Evolutionary conservation across 1,140 invertebrate genomes (phyloP).

Genomic region (Pseudomyrmex cubaensis): DNA sequence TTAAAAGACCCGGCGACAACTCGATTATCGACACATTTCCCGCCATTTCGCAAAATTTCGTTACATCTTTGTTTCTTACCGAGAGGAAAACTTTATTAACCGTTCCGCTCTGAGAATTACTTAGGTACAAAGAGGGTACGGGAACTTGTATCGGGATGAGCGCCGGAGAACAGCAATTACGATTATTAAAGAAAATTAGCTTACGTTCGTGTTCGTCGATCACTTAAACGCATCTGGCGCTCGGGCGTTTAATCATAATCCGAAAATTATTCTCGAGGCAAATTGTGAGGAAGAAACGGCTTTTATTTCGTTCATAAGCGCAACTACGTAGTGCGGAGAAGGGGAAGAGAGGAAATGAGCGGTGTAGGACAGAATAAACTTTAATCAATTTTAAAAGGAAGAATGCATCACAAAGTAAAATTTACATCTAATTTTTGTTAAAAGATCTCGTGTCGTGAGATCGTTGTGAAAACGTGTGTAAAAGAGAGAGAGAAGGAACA

Average conservation of each 20-base stretch:
- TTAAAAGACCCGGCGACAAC: conserved; percentile 38
- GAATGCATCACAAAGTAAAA: conserved; percentile 46
- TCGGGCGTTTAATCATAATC: conserved; percentile 33
- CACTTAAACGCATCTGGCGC: conserved; percentile 10
- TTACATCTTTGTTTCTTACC: not conserved
- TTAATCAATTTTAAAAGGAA: conserved; percentile 54
- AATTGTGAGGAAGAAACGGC: conserved; percentile 34
- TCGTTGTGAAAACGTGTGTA: not conserved
- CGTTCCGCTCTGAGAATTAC: not conserved
- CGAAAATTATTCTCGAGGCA: conserved; percentile 35
- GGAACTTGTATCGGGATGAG: not conserved
- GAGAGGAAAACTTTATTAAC: not conserved
- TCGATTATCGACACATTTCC: conserved; percentile 21
- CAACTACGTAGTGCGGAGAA: not conserved
- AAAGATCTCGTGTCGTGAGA: conserved; percentile 44
- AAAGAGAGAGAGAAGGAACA: not conserved
- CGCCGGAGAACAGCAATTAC: conserved; percentile 10
- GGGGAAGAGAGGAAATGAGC: conserved; percentile 13
- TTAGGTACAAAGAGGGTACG: not conserved
- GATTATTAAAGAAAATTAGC: conserved; percentile 45
- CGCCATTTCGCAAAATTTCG: conserved; percentile 26
- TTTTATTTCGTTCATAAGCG: conserved; percentile 53
- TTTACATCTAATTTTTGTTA: conserved; percentile 51
- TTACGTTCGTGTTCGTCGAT: conserved; percentile 12
- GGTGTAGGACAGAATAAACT: conserved; percentile 28